Conservation (phyloP, 2,888 invertebrate genomes). For the Sycophila texana region DNA sequence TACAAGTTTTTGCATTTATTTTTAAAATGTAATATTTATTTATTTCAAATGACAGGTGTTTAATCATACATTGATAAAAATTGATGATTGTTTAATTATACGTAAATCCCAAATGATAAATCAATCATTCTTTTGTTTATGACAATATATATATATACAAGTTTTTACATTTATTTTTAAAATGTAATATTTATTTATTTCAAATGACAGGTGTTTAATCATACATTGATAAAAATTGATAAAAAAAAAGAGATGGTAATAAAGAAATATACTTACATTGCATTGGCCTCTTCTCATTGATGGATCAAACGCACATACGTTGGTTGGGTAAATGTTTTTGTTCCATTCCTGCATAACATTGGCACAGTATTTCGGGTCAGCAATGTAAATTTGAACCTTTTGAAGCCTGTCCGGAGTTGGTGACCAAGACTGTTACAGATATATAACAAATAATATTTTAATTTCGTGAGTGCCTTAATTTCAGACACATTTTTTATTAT, state of each 20-base stretch:
- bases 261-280: constrained; percentile 32
- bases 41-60: not conserved
- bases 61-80: no score
- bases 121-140: no score
- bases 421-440: constrained; percentile 5
- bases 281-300: constrained; percentile 43
- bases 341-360: not conserved
- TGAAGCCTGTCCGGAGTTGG: constrained; percentile 21
- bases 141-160: no score
- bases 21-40: not conserved
- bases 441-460: not conserved
- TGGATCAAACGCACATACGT: constrained; percentile 52
- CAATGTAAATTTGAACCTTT: constrained; percentile 39
- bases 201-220: no score
- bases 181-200: not conserved
- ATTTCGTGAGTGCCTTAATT: not conserved
- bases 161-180: no score
- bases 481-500: not conserved
- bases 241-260: not conserved
- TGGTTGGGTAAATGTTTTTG: constrained; percentile 2
- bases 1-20: no score
- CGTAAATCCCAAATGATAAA: no score
- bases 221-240: no score
- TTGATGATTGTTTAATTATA: no score
- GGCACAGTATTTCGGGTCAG: constrained; percentile 42